phyloP scores from a whole-genome alignment of 2,797 vertebrate genomes.

The Paratrypauchen microcephalus region DNA sequence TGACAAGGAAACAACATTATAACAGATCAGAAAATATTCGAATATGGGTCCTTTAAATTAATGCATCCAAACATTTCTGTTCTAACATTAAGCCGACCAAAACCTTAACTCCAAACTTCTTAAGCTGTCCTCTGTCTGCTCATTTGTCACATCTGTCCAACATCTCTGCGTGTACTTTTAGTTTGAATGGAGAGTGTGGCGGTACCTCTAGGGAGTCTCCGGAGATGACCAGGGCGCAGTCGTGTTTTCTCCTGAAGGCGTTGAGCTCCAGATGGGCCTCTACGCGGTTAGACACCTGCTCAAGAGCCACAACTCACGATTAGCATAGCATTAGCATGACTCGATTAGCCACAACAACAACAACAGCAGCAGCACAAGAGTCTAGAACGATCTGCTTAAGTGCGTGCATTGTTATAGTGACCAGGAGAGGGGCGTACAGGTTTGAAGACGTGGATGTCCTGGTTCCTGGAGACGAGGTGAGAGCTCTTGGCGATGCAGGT shows the following conservation, averaged over 20 bases:
- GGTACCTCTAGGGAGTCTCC: constrained; percentile 95
- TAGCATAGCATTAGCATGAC: constrained; percentile 1
- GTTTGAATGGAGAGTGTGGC: constrained; percentile 15
- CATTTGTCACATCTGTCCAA: constrained; percentile 38
- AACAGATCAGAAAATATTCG: no score
- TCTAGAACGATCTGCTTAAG: not conserved
- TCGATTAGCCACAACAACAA: constrained; percentile 36
- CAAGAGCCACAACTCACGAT: constrained; percentile 35
- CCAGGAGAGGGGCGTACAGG: constrained; percentile 73
- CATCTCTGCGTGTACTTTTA: constrained; percentile 2
- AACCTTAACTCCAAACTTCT: constrained; percentile 20
- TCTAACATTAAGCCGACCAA: not conserved
- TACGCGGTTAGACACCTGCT: constrained; percentile 87
- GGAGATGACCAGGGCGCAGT: constrained; percentile 95
- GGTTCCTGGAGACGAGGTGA: constrained; percentile 90
- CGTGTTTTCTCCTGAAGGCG: constrained; percentile 94
- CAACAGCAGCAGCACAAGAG: not conserved
- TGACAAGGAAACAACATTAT: no score
- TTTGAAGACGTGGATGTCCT: constrained; percentile 92
- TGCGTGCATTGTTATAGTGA: not conserved
- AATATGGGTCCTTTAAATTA: no score
- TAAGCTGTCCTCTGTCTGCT: constrained; percentile 18
- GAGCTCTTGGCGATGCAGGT: constrained; percentile 98
- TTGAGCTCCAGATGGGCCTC: constrained; percentile 98
- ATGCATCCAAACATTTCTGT: no score